Evolutionary conservation across 2,888 invertebrate genomes (phyloP).

Genomic region (Zeuzera pyrina): DNA sequence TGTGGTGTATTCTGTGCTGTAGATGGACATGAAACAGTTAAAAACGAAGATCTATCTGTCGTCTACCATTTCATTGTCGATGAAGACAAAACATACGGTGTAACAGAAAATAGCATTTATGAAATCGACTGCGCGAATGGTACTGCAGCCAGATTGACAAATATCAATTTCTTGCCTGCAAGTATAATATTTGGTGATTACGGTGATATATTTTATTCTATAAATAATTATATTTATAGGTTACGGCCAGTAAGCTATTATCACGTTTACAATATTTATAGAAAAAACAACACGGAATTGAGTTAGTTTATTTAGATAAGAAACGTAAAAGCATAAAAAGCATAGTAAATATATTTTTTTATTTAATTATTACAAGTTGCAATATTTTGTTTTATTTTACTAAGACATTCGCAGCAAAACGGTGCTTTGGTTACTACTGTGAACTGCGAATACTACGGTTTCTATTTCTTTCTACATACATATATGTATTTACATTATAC

Average conservation of each 20-base stretch:
- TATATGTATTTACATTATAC: no score
- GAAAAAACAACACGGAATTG: no score
- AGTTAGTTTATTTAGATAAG: no score
- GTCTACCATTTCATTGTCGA: slow-evolving; percentile 22
- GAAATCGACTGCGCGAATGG: slow-evolving; percentile 50
- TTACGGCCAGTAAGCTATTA: slow-evolving; percentile 49
- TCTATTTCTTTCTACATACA: no score
- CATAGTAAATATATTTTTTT: no score
- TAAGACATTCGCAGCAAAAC: no score
- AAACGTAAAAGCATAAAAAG: no score
- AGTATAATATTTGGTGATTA: slow-evolving; percentile 57
- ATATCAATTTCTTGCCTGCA: slow-evolving; percentile 36
- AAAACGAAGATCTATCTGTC: slow-evolving; percentile 26
- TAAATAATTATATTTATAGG: slow-evolving; percentile 41
- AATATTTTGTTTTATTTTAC: no score
- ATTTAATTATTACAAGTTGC: no score
- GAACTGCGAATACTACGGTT: no score
- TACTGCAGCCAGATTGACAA: slow-evolving; percentile 39
- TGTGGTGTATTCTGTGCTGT: slow-evolving; percentile 51
- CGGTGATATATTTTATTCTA: slow-evolving; percentile 52
- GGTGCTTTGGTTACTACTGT: no score
- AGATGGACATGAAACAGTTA: slow-evolving; percentile 34
- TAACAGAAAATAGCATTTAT: slow-evolving; percentile 38
- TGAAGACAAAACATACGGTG: slow-evolving; percentile 37
- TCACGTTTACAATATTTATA: slow-evolving; percentile 47